Base-by-base conservation (phyloP, 2,113 vertebrate species). In the Nicator chloris region DNA sequence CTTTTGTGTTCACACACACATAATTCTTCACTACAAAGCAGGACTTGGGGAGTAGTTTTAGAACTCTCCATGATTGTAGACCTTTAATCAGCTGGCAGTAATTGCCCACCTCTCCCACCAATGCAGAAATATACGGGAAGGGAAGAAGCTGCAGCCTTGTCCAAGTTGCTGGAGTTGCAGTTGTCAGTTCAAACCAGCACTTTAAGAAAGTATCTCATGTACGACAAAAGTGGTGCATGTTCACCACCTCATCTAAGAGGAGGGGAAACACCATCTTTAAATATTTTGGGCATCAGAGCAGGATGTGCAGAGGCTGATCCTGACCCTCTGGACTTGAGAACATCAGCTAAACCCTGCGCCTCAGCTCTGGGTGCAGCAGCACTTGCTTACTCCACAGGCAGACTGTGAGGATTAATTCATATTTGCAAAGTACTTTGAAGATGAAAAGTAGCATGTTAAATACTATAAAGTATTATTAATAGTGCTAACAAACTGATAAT, bases 351-450 rank as follows among this genome's bases (percentile, higher is more conserved):
- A 78, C 84, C 54, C 37, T 50, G 64, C 83, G 54, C 42, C 65
- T 90, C 53, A 56, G 28, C 27, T 90, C 86, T 92, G 86, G 47
- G 47, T 93, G 49, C 60, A 77, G 51, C 63, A 88, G 70, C 72
- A 20, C 82, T 92, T 96, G 69, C 88, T 88, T 92, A 84, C 88
- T 88, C 83, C 86, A 51, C 26, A 53, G 88, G 85, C 92, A 93
- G 37, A 72, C 28, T 76, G 59, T 28, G 61, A 86, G 72, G 72
- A 86, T 95, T 96, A 94, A 96, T 96, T 93, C 79, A 86, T 95
- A 63, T 88, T 90, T 88, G 86, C 77, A 84, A 86, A 94, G 64
- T 79, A 68, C 90, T 94, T 96, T 96, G 90, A 88, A 96, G 88
- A 93, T 75, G 10, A 75, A 78, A 95, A 94, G 69, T 82, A 83